phyloP scores from a whole-genome alignment of 2,888 invertebrate genomes.

The Athrips mouffetella region DNA sequence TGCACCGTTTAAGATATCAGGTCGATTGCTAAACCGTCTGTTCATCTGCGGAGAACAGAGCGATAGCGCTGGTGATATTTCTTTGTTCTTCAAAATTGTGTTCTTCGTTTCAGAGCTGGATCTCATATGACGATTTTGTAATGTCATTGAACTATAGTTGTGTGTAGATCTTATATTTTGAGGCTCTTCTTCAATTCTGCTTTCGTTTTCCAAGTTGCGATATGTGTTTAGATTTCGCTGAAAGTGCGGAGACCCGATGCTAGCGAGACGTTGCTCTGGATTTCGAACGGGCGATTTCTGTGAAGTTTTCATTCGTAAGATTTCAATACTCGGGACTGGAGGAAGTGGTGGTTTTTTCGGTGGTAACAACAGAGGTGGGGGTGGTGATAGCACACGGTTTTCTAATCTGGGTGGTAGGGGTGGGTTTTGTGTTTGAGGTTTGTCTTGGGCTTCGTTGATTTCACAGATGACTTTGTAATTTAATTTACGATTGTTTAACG shows the following conservation, averaged over 20 bases:
- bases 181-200: conserved; percentile 56
- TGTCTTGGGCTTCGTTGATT: conserved; percentile 48
- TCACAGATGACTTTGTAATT: conserved; percentile 70
- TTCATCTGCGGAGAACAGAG: conserved; percentile 78
- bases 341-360: conserved; percentile 86
- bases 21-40: conserved; percentile 66
- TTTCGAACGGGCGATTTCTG: conserved; percentile 66
- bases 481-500: conserved; percentile 64
- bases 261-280: conserved; percentile 75
- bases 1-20: conserved; percentile 65
- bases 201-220: conserved; percentile 77
- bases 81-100: conserved; percentile 68
- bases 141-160: conserved; percentile 62
- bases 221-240: conserved; percentile 79
- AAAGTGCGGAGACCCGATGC: conserved; percentile 81
- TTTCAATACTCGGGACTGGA: conserved; percentile 82
- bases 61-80: conserved; percentile 62
- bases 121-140: conserved; percentile 65
- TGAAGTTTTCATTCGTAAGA: conserved; percentile 76
- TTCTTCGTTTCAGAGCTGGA: conserved; percentile 71
- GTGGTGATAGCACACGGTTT: conserved; percentile 57
- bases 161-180: conserved; percentile 47
- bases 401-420: conserved; percentile 76
- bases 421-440: conserved; percentile 57
- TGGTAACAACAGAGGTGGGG: conserved; percentile 77